Percentiles rank a stretch among this genome's conserved stretches.
These are phyloP conservation scores for Nasonia oneida DNA, from an alignment of 2,888 invertebrate species.

Conservation along the genomic window DNA sequence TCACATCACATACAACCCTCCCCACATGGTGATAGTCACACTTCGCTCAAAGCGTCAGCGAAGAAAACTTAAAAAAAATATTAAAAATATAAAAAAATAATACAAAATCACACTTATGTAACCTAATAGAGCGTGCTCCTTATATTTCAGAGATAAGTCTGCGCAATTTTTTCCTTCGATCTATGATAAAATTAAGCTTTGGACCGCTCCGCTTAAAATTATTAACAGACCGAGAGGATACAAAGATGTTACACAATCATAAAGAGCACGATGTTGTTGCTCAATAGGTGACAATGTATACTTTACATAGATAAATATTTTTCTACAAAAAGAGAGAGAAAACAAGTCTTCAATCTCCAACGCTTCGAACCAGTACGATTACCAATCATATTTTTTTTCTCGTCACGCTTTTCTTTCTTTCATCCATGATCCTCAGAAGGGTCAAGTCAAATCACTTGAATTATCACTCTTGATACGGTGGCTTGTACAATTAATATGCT, in stretches of 20 bases:
- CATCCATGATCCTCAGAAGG: conserved; percentile 68
- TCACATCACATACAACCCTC: conserved; percentile 79
- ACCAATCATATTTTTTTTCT: conserved; percentile 58
- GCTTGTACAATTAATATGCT: conserved; percentile 66
- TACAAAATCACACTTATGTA: conserved; percentile 59
- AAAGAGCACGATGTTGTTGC: conserved; percentile 31
- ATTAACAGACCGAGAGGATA: conserved; percentile 67
- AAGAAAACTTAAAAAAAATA: conserved; percentile 61
- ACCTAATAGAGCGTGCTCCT: not conserved
- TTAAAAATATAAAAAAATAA: conserved; percentile 62
- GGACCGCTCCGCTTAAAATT: conserved; percentile 76
- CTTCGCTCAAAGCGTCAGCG: conserved; percentile 62
- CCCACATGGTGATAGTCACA: conserved; percentile 65
- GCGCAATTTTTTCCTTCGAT: conserved; percentile 36
- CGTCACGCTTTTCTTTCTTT: conserved; percentile 54
- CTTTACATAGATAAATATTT: conserved; percentile 56
- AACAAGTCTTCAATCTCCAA: conserved; percentile 61
- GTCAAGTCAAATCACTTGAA: conserved; percentile 77
- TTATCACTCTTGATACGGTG: conserved; percentile 77
- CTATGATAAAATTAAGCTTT: conserved; percentile 74
- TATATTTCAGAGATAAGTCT: not conserved
- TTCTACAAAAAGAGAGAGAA: conserved; percentile 61
- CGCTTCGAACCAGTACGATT: conserved; percentile 63
- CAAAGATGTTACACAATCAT: conserved; percentile 60
- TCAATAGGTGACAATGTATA: conserved; percentile 55